Evolutionary conservation across 2,888 invertebrate genomes (phyloP), one percentile per base, ranked within the genome.

Genomic region (Tribolium freemani): DNA sequence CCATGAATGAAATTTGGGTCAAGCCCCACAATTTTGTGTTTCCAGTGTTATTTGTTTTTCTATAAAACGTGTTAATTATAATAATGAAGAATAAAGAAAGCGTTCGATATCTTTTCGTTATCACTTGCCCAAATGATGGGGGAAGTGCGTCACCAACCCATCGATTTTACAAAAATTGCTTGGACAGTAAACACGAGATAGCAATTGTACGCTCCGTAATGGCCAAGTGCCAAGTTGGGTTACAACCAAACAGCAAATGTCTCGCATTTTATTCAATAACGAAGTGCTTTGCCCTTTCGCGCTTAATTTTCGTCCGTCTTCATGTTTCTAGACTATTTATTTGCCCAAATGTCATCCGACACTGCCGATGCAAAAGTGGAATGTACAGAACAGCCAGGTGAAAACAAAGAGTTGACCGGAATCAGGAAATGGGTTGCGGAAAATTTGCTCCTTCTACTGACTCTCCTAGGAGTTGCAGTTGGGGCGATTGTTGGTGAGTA

Each of bases 381-480:
- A 83, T 86, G 87, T 75, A 89, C 90, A 81, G 76, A 76, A 75
- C 77, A 78, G 69, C 77, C 78, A 53, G 72, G 77, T 77, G 91
- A 92, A 76, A 90, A 90, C 77, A 87, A 90, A 74, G 92, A 93
- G 85, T 88, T 90, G 75, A 91, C 91, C 76, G 92, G 92, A 66
- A 86, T 90, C 64, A 89, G 88, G 80, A 91, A 91, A 84, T 93
- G 93, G 91, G 86, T 95, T 74, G 88, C 89, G 75, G 91, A 94
- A 71, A 96, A 96, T 86, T 89, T 92, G 5, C 91, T 96, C 86
- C 90, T 96, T 74, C 88, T 95, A 76, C 89, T 93, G 71, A 96
- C 96, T 21, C 87, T 96, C 74, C 89, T 91, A 68, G 95, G 95
- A n/a, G 95, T 95, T 2, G 83, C 94, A 54, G 87, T 92, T 30